phyloP scores from a whole-genome alignment of 2,113 vertebrate genomes.

The Pelvicachromis taeniatus region DNA sequence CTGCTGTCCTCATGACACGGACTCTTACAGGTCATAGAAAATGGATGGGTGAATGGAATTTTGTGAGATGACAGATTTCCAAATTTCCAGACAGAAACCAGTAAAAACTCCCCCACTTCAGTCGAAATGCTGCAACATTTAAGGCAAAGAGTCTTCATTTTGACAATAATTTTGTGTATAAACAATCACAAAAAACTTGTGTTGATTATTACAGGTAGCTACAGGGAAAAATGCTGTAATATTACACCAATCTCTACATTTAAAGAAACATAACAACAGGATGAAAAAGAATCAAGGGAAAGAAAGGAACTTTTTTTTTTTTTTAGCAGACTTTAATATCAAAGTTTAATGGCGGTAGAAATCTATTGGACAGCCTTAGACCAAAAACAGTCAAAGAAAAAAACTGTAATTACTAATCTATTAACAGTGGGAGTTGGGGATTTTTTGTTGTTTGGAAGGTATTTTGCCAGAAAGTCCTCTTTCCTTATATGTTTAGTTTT shows the following conservation, averaged over 20 bases:
- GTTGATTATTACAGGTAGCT: neutral
- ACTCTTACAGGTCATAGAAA: neutral
- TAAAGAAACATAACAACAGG: no score
- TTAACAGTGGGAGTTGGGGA: rapidly evolving
- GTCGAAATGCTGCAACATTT: neutral
- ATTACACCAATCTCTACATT: no score
- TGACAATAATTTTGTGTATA: neutral
- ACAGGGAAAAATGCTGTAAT: neutral
- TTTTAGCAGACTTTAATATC: neutral
- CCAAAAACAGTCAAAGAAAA: neutral
- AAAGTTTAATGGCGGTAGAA: neutral
- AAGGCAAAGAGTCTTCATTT: neutral
- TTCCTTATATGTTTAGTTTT: neutral
- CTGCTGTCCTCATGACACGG: neutral
- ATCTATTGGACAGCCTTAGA: neutral
- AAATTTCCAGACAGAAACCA: neutral
- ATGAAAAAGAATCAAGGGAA: neutral
- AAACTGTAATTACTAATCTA: neutral
- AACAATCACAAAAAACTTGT: neutral
- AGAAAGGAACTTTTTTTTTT: no score
- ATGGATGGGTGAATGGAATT: neutral
- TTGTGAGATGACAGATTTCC: neutral
- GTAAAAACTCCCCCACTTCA: neutral
- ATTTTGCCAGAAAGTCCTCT: neutral
- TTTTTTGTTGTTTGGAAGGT: neutral